phyloP scores from a whole-genome alignment of 2,113 vertebrate species.

The Formicarius rufipectus region DNA sequence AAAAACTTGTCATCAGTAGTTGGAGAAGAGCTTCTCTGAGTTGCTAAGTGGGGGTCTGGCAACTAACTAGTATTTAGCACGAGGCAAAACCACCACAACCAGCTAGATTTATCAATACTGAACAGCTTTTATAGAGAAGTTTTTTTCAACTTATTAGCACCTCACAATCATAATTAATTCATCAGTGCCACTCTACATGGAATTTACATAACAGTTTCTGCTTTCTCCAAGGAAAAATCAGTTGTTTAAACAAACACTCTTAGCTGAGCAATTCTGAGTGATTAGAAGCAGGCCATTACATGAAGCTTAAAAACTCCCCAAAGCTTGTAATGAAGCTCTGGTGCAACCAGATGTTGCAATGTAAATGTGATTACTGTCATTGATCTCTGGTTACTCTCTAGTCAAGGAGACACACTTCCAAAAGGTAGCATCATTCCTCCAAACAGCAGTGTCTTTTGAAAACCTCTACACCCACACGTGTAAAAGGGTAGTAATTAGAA shows the following conservation, averaged over 20 bases:
- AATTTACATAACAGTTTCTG: background rate
- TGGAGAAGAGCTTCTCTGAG: background rate
- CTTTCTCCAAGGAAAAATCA: background rate
- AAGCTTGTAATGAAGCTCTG: background rate
- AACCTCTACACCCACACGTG: background rate
- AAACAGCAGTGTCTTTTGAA: background rate
- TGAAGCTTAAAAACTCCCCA: background rate
- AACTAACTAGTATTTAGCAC: background rate
- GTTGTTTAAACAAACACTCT: background rate
- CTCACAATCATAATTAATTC: background rate
- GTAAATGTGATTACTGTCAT: background rate
- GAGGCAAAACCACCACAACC: rapidly evolving
- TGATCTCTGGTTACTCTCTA: background rate
- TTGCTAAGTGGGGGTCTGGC: background rate
- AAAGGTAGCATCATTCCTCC: background rate
- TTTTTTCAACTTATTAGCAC: background rate
- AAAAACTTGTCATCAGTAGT: background rate
- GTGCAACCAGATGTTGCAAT: background rate
- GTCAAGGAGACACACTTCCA: background rate
- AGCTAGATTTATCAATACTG: background rate
- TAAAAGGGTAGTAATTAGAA: background rate
- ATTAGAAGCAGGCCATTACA: background rate
- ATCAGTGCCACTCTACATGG: background rate
- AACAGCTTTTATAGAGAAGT: background rate
- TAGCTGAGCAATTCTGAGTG: background rate